Base-by-base conservation (phyloP, 2,888 invertebrate species). In the Ypsolopha scabrella region DNA sequence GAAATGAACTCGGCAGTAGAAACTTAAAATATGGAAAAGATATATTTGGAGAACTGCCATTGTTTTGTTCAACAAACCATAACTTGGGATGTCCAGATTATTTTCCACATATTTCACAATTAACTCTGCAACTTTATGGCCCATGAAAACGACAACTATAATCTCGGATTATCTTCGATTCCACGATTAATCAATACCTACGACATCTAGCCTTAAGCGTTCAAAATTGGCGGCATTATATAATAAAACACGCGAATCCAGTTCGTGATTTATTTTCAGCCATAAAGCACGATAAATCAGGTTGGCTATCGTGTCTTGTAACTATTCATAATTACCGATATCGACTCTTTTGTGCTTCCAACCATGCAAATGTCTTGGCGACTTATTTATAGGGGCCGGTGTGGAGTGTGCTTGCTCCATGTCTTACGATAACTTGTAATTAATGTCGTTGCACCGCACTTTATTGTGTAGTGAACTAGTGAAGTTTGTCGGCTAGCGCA, bases 341-440 rank as follows among this genome's bases (percentile, higher is more conserved):
- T 74, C 67, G 68, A 78, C 71, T 77, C 67, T 69, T 74, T 78
- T 75, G 71, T 72, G 65, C 67, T 64, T 60, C 65, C 64, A 59
- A 64, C 63, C 69, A 71, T 72, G 76, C 72, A 67, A 78, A 73
- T 71, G 68, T 72, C 68, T 54, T 55, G 53, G 50, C 55, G 61
- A 61, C 64, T 72, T 71, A 75, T 79, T 75, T 73, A 72, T 75
- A 59, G 64, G 54, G 57, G 50, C 51, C 52, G 51, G 54, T 53
- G 51, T 50, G 52, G 55, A 58, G 55, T 54, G 54, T 50, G 55
- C 57, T 54, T 54, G 58, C 54, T 51, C 53, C 68, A 66, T 70
- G 67, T 69, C 74, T 76, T 74, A 75, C 72, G 72, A 78, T 77
- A 76, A 72, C 66, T 74, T 65, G 72, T 78, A 75, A 79, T 80